These are phyloP conservation scores for Sylvia atricapilla DNA, from an alignment of 2,113 vertebrate genomes.

Conservation along the genomic window DNA sequence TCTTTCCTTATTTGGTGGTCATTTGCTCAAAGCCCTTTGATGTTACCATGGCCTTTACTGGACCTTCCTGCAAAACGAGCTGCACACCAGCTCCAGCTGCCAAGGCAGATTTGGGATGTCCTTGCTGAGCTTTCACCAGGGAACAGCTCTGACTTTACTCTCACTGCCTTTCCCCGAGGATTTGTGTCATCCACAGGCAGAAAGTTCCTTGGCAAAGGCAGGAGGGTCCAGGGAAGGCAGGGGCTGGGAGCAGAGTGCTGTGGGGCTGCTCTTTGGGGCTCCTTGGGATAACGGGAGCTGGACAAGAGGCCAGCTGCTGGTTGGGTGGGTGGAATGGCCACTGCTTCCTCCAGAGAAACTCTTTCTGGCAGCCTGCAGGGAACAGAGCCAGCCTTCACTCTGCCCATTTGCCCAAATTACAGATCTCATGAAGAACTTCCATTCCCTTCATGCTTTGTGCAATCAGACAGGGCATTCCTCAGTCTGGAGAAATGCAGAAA, in stretches of 20 bases:
- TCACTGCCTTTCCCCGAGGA: background rate
- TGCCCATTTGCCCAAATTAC: background rate
- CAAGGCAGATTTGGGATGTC: background rate
- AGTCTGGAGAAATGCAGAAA: background rate
- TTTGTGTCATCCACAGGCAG: accelerated
- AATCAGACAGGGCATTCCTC: background rate
- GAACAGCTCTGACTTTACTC: background rate
- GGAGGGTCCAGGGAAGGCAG: background rate
- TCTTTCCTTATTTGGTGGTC: background rate
- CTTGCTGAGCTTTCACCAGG: background rate
- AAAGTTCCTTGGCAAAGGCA: background rate
- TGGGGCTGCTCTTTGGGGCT: background rate
- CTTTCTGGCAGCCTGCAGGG: background rate
- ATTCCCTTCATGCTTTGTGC: background rate
- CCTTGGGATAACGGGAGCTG: accelerated
- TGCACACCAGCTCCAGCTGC: background rate
- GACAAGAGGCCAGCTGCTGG: background rate
- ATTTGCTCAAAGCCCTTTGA: background rate
- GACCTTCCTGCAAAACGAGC: background rate
- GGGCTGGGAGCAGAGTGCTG: accelerated
- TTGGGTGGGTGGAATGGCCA: background rate
- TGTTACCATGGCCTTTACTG: background rate
- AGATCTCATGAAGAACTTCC: background rate
- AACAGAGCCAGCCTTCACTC: background rate
- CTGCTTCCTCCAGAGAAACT: background rate